Conservation (phyloP, 2,888 invertebrate species). For the Agonopterix subpropinquella region DNA sequence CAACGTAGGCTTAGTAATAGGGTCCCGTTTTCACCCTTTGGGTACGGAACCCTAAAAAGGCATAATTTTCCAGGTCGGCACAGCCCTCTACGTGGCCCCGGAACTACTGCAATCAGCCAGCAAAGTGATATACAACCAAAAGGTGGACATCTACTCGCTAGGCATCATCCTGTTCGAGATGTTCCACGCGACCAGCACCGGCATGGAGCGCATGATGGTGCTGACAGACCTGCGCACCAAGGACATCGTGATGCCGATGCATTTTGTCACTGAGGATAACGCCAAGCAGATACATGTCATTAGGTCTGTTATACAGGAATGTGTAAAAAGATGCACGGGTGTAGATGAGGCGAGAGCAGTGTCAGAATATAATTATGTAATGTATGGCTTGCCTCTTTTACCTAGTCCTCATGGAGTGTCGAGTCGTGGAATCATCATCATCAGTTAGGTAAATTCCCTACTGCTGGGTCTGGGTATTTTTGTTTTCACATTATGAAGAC, state of each 20-base stretch:
- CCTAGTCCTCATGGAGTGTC: too few species aligned
- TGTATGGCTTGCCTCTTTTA: too few species aligned
- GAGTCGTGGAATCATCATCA: too few species aligned
- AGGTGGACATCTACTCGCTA: constrained; percentile 90
- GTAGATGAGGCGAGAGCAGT: not conserved
- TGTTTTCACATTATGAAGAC: too few species aligned
- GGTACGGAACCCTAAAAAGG: too few species aligned
- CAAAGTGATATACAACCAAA: constrained; percentile 89
- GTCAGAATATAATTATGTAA: not conserved
- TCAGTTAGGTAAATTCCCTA: too few species aligned
- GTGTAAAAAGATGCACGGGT: too few species aligned
- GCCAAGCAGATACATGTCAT: constrained; percentile 76
- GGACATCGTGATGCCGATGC: constrained; percentile 82
- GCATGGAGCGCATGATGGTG: constrained; percentile 91
- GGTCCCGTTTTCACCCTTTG: too few species aligned
- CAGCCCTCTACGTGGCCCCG: constrained; percentile 96
- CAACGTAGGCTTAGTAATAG: too few species aligned
- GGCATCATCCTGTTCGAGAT: constrained; percentile 98
- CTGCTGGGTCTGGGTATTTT: too few species aligned
- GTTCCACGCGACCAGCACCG: constrained; percentile 89
- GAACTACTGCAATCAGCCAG: constrained; percentile 84
- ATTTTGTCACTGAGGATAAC: constrained; percentile 76
- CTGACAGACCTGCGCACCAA: constrained; percentile 82
- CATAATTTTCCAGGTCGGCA: constrained; percentile 82
- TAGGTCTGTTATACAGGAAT: constrained; percentile 51